These are phyloP conservation scores for Calycopis cecrops DNA, from an alignment of 1,140 invertebrate species.

Conservation along the genomic window DNA sequence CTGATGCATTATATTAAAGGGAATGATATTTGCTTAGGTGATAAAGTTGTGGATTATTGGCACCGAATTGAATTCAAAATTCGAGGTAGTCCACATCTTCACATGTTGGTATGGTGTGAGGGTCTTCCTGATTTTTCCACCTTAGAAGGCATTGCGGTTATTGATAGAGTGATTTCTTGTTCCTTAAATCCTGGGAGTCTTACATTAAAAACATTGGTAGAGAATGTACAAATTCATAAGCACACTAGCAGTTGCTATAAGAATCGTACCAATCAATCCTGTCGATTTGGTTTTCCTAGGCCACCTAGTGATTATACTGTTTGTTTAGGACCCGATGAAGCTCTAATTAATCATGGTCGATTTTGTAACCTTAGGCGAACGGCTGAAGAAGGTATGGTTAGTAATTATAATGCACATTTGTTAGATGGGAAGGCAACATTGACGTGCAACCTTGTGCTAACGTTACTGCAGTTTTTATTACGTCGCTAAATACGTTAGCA, in stretches of 20 bases:
- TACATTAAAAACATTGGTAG: constrained; percentile 1
- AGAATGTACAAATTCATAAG: no score
- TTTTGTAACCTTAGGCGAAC: no score
- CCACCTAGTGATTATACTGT: constrained; percentile 13
- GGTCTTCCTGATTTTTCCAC: constrained; percentile 25
- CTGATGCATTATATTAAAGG: constrained; percentile 23
- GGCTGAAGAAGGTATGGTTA: no score
- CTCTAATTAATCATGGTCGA: no score
- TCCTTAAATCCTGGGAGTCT: constrained; percentile 12
- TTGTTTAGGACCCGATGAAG: no score
- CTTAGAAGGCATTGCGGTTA: constrained; percentile 21
- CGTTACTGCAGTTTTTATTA: no score
- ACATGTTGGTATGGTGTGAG: constrained; percentile 31
- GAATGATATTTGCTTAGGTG: constrained; percentile 22
- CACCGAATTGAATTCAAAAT: constrained; percentile 28
- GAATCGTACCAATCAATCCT: no score
- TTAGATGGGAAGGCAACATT: constrained; percentile 29
- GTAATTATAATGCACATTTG: no score
- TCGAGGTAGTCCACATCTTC: constrained; percentile 30
- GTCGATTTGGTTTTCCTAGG: constrained; percentile 25
- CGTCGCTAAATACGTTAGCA: no score
- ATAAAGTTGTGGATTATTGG: constrained; percentile 25
- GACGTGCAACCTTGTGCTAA: constrained; percentile 24
- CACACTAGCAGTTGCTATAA: no score
- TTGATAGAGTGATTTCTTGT: constrained; percentile 22